These are phyloP conservation scores for Agelastica alni DNA, from an alignment of 2,888 invertebrate genomes.

Conservation along the genomic window DNA sequence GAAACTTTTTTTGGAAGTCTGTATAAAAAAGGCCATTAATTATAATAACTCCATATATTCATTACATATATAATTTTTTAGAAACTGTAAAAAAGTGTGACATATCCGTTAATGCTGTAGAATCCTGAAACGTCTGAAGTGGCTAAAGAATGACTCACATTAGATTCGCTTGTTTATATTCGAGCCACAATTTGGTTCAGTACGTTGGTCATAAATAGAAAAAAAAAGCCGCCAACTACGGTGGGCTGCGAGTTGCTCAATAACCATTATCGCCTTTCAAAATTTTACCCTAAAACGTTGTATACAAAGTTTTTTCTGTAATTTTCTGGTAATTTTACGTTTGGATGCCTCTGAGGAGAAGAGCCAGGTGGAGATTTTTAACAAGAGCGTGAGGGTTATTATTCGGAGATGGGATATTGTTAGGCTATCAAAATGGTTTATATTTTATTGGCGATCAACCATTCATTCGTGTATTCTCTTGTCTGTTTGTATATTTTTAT, in stretches of 20 bases:
- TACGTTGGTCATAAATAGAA: conserved; percentile 39
- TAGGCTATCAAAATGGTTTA: conserved; percentile 5
- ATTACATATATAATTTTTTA: too few relatives aligned
- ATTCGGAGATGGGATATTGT: conserved; percentile 15
- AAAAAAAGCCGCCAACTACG: conserved; percentile 28
- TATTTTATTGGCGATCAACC: background rate
- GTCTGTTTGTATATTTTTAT: background rate
- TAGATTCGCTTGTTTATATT: conserved; percentile 38
- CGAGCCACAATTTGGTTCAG: conserved; percentile 49
- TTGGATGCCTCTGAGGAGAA: conserved; percentile 40
- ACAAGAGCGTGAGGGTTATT: conserved; percentile 50
- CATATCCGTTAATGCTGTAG: background rate
- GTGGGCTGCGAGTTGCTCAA: conserved; percentile 43
- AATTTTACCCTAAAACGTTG: conserved; percentile 46
- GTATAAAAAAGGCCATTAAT: too few relatives aligned
- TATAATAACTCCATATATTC: too few relatives aligned
- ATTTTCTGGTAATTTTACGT: conserved; percentile 56
- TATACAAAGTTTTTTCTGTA: conserved; percentile 44
- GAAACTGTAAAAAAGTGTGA: background rate
- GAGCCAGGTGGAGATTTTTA: conserved; percentile 48
- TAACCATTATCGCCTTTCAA: conserved; percentile 51
- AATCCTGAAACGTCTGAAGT: conserved; percentile 11
- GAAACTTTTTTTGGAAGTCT: too few relatives aligned
- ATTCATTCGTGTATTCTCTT: background rate
- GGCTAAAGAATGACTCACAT: conserved; percentile 15